These are phyloP conservation scores for Tetramorium bicarinatum DNA, from an alignment of 2,888 invertebrate species.

Conservation along the genomic window DNA sequence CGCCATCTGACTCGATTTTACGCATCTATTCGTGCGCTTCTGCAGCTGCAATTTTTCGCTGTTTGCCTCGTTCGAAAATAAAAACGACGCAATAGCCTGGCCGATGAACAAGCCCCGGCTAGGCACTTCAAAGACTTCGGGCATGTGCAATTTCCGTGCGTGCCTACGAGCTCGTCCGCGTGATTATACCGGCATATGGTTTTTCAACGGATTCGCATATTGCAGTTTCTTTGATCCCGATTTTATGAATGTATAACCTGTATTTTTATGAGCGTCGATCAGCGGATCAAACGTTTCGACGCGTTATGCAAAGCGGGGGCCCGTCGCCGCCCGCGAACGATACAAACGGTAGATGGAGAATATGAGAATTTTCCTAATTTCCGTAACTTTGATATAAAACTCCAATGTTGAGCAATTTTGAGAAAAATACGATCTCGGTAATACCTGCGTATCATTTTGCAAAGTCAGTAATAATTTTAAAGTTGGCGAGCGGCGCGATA, in stretches of 20 bases:
- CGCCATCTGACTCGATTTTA: not conserved
- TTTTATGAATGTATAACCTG: not conserved
- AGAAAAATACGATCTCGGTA: not conserved
- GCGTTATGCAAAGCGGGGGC: not conserved
- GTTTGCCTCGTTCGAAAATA: constrained; percentile 38
- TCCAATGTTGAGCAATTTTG: not conserved
- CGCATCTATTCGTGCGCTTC: not conserved
- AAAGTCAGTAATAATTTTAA: constrained; percentile 9
- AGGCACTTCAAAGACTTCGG: constrained; percentile 36
- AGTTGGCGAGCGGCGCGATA: constrained; percentile 8
- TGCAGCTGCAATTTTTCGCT: constrained; percentile 25
- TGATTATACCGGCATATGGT: constrained; percentile 28
- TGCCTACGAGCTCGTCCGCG: not conserved
- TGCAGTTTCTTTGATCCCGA: constrained; percentile 8
- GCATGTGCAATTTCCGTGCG: constrained; percentile 32
- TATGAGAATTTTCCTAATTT: constrained; percentile 9
- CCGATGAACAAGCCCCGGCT: constrained; percentile 14
- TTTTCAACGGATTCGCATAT: constrained; percentile 34
- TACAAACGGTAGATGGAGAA: not conserved
- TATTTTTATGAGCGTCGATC: constrained; percentile 24
- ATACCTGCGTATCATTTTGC: not conserved
- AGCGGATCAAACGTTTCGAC: not conserved
- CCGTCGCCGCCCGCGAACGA: not conserved
- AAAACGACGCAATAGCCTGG: constrained; percentile 33
- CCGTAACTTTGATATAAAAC: not conserved